Percentiles rank a stretch among this genome's conserved stretches.
phyloP scores from a whole-genome alignment of 1,140 invertebrate species.

The Drosophila ambigua region DNA sequence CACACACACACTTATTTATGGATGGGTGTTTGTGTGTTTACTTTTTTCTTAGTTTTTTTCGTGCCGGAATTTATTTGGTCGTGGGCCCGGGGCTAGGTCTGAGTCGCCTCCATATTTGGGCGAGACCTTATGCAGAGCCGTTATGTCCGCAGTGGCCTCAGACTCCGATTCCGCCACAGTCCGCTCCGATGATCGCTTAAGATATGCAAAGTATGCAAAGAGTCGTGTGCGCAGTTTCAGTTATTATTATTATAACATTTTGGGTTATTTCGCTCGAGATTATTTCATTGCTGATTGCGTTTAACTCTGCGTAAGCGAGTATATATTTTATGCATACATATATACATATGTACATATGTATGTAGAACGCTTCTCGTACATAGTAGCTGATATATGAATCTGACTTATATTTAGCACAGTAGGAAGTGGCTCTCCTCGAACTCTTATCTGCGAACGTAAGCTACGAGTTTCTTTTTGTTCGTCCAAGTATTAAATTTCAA shows the following conservation, averaged over 20 bases:
- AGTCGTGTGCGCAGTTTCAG: conserved; percentile 9
- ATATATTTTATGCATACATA: too few relatives aligned
- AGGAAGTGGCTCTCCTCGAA: too few relatives aligned
- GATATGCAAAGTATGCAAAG: conserved; percentile 50
- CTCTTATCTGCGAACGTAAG: too few relatives aligned
- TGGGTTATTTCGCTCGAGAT: conserved; percentile 5
- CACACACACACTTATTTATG: too few relatives aligned
- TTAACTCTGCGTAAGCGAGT: too few relatives aligned
- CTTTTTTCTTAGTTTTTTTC: conserved; percentile 20
- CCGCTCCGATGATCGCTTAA: conserved; percentile 53
- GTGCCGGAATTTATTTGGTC: conserved; percentile 25
- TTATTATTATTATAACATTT: conserved; percentile 24
- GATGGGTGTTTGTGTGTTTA: not conserved
- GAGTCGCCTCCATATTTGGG: not conserved
- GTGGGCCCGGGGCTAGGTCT: conserved; percentile 3
- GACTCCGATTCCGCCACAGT: conserved; percentile 7
- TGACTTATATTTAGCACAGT: too few relatives aligned
- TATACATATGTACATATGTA: too few relatives aligned
- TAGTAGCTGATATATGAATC: too few relatives aligned
- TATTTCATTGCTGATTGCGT: conserved; percentile 12
- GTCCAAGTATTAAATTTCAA: too few relatives aligned
- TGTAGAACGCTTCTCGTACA: too few relatives aligned
- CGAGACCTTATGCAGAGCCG: conserved; percentile 34
- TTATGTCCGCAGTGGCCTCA: conserved; percentile 25
- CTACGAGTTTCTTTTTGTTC: too few relatives aligned